Base-by-base conservation (phyloP, 2,797 vertebrate genomes). In the Cynodonichthys magdalenae region DNA sequence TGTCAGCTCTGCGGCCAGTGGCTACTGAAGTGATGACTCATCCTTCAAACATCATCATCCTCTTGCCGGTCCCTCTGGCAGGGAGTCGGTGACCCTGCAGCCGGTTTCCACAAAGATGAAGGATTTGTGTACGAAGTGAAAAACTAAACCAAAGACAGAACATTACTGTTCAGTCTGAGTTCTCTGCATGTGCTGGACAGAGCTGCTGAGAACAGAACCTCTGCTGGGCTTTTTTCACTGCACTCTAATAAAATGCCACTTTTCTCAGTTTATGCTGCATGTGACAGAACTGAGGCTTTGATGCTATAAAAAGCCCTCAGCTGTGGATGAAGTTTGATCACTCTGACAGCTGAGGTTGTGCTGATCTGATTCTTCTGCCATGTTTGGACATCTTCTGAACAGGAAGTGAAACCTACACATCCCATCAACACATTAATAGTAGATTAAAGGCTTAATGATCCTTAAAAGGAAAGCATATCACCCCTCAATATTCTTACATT, bases 291-390 rank as follows among this genome's bases (percentile, higher is more conserved):
- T 36, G 31, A 36, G 1, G 42, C 53, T 57, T 24, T 53, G 54
- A 18, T 54, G 59, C 44, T 49, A 60, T 28, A 75, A 72, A 72
- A 27, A 70, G 50, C 31, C 4, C 53, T 49, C 60, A 56, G 46
- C 19, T 63, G 50, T 3, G 31, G 5, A 17, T 50, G 53, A 36
- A 45, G 41, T 39, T 55, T 14, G 36, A 51, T 27, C 47, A 27
- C 39, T 9, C 20, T 19, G 66, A 69, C 56, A 39, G 42, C 31
- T 54, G 65, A 55, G 45, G 47, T n/a, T 12, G 14, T 20, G 29
- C 28, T 34, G 5, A 53, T 17, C 44, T 8, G 24, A 24, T 24
- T 24, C 24, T 20, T 17, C 36, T 42, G 44, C 34, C 14, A 18
- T 15, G 4, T 18, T 45, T 18, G 17, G 15, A 28, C 36, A 39